Conservation (phyloP, 2,888 invertebrate species). For the Chelonus formosanus region DNA sequence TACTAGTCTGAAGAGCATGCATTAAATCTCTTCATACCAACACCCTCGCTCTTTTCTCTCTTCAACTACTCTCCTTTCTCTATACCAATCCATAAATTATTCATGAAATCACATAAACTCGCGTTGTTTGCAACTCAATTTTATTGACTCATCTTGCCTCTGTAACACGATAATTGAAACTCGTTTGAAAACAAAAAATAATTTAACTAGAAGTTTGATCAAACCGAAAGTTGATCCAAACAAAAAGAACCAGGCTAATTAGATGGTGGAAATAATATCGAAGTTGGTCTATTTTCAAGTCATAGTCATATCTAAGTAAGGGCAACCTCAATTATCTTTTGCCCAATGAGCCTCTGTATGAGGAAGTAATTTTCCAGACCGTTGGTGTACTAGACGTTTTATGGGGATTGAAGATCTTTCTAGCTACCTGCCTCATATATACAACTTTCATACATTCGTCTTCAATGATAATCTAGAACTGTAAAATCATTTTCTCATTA, state of each 20-base stretch:
- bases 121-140: slow-evolving; percentile 27
- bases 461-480: slow-evolving; percentile 42
- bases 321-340: slow-evolving; percentile 47
- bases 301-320: not conserved
- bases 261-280: not conserved
- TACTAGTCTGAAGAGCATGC: not conserved
- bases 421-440: slow-evolving; percentile 11
- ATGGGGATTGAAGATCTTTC: slow-evolving; percentile 31
- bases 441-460: slow-evolving; percentile 39
- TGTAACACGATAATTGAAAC: slow-evolving; percentile 1
- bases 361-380: slow-evolving; percentile 48
- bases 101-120: slow-evolving; percentile 21
- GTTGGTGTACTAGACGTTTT: slow-evolving; percentile 42
- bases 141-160: slow-evolving; percentile 9
- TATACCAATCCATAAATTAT: slow-evolving; percentile 9
- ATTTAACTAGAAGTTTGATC: not conserved
- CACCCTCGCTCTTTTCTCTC: not conserved
- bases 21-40: not conserved
- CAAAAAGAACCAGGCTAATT: not conserved
- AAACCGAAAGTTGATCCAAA: not conserved
- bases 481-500: slow-evolving; percentile 37
- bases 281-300: too few species aligned
- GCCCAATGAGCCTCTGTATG: slow-evolving; percentile 41
- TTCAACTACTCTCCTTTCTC: slow-evolving; percentile 6
- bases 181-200: too few species aligned